Evolutionary conservation across 2,888 invertebrate genomes (phyloP), one percentile per base, ranked within the genome.

Genomic region (Meta bourneti): DNA sequence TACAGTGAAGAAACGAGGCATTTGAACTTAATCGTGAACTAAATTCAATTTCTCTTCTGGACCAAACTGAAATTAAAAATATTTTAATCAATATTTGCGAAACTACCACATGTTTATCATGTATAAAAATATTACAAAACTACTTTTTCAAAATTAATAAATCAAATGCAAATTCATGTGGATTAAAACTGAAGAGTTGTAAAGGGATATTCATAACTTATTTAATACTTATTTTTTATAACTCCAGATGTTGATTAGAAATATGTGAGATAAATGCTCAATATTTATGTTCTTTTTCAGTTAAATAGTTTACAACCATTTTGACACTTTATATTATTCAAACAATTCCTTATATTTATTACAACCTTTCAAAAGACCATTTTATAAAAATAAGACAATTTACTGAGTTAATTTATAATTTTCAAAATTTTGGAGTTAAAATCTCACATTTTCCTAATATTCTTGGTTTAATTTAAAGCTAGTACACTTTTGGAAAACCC

Each of bases 1-100:
- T 98, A 95, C 97, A 98, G 61, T 98, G 98, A 51, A 96, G 96
- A 95, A 97, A 98, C 9, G 97, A 97, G 0, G 97, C 97, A 94
- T 96, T 96, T 94, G 96, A 94, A 91, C 95, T 96, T 54, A 96
- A 94, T 75, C 96, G 95, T 94, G 96, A 96, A 94, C 96, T 97
- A 95, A 98, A 98, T 95, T 98, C 98, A 93, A 97, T 97, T 94
- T 98, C 98, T 93, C 98, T 96, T 54, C 96, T 94, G 49, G 95
- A 94, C 93, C 95, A 93, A 69, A 96, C 95, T 95, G 92, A 8
- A 94, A 93, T 13, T 83, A 77, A 69, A 61, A 89, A 13, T 70
- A 16, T 0, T 34, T 34, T 34, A 34, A 34, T 34, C 34, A 34
- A 34, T 34, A 34, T 34, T 34, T 34, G 7, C 16, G 7, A 70